Evolutionary conservation across 2,888 invertebrate genomes (phyloP).

Genomic region (Drosophila pseudotalamancana): DNA sequence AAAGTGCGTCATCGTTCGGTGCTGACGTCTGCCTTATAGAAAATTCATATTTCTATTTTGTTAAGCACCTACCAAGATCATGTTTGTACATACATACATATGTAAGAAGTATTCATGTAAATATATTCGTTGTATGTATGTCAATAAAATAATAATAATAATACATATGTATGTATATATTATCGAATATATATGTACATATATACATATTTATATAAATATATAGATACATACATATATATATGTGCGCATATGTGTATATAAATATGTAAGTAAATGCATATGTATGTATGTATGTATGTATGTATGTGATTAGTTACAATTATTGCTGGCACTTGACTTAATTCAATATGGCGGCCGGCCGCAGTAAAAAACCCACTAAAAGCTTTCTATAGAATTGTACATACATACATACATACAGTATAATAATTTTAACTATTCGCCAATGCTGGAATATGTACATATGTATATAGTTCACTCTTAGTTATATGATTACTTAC

Average conservation of each 20-base stretch:
- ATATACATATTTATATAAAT: not conserved
- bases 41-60: not conserved
- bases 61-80: no score
- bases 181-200: not conserved
- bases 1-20: constrained; percentile 6
- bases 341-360: constrained; percentile 50
- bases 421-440: constrained; percentile 2
- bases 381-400: constrained; percentile 33
- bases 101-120: not conserved
- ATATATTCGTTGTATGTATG: not conserved
- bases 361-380: constrained; percentile 6
- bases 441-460: not conserved
- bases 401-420: no score
- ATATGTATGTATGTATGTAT: not conserved
- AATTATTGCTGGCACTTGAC: constrained; percentile 28
- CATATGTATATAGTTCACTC: not conserved
- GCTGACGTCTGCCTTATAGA: constrained; percentile 25
- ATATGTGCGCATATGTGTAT: not conserved
- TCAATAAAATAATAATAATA: not conserved
- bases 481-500: constrained; percentile 47
- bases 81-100: not conserved
- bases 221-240: not conserved
- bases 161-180: not conserved
- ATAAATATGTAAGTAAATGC: not conserved
- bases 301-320: not conserved